Conservation (phyloP, 92 coral and sea anemone species). For the Umimayanthus chanpuru region DNA sequence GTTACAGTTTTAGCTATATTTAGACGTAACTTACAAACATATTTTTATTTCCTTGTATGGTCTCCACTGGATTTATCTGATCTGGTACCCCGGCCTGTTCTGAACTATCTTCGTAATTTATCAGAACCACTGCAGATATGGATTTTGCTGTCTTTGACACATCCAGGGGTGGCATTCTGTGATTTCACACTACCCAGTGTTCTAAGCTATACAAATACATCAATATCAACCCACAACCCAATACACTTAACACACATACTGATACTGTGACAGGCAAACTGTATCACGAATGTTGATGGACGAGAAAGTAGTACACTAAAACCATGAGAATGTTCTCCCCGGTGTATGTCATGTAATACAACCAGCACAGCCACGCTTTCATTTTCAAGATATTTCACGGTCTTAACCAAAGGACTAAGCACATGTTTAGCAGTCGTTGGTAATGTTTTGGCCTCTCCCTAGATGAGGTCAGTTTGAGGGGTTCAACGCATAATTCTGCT, state of each 20-base stretch:
- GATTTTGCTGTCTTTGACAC: neutral
- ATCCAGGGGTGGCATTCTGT: neutral
- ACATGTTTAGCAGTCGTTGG: neutral
- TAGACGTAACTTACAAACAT: neutral
- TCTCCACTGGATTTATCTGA: neutral
- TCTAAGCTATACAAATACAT: neutral
- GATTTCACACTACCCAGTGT: neutral
- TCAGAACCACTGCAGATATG: neutral
- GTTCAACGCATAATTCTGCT: neutral
- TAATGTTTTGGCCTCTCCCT: neutral
- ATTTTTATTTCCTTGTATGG: neutral
- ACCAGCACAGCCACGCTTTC: neutral
- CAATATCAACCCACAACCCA: neutral
- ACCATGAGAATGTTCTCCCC: slow-evolving; percentile 40
- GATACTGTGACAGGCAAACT: slow-evolving; percentile 42
- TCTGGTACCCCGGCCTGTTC: no score
- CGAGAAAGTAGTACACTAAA: slow-evolving; percentile 11
- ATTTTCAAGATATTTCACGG: neutral
- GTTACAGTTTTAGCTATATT: neutral
- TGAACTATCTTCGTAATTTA: neutral
- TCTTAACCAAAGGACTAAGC: neutral
- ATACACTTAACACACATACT: slow-evolving; percentile 33
- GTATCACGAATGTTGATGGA: slow-evolving; percentile 17
- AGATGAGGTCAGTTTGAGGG: neutral
- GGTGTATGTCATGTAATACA: neutral